phyloP scores from a whole-genome alignment of 2,797 vertebrate species.

The Spondyliosoma cantharus region DNA sequence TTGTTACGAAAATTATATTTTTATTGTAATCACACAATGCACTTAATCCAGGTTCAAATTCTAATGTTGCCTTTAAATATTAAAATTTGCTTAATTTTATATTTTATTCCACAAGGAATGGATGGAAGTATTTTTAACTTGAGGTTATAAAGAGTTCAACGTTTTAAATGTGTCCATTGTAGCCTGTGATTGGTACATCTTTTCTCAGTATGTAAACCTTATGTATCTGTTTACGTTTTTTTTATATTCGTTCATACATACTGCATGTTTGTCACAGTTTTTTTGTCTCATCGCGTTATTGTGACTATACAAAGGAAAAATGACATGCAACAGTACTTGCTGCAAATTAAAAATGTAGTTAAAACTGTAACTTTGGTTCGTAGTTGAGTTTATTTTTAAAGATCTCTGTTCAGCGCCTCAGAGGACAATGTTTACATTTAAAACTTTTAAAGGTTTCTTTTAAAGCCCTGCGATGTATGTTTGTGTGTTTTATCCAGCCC shows the following conservation, averaged over 20 bases:
- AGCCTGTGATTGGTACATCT: constrained; percentile 74
- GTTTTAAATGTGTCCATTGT: constrained; percentile 54
- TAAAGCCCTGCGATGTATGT: not conserved
- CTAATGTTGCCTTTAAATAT: constrained; percentile 44
- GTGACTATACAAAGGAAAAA: constrained; percentile 58
- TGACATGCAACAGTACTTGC: constrained; percentile 73
- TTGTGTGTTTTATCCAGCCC: not conserved
- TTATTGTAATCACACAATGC: constrained; percentile 72
- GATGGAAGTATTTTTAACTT: constrained; percentile 53
- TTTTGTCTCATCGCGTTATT: constrained; percentile 54
- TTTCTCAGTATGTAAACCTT: constrained; percentile 71
- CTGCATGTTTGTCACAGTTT: constrained; percentile 60
- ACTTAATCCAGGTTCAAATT: constrained; percentile 75
- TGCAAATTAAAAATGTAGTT: constrained; percentile 80
- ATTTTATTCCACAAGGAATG: constrained; percentile 45
- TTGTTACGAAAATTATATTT: constrained; percentile 56
- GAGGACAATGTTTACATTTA: not conserved
- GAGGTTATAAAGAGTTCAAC: constrained; percentile 38
- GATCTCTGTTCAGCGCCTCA: not conserved
- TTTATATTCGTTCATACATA: constrained; percentile 72
- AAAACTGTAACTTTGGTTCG: constrained; percentile 46
- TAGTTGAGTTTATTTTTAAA: constrained; percentile 1
- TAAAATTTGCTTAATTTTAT: constrained; percentile 22
- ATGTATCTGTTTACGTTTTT: constrained; percentile 79
- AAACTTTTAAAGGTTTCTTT: not conserved